Base-by-base conservation (phyloP, 2,888 invertebrate species). In the Zele albiditarsus region DNA sequence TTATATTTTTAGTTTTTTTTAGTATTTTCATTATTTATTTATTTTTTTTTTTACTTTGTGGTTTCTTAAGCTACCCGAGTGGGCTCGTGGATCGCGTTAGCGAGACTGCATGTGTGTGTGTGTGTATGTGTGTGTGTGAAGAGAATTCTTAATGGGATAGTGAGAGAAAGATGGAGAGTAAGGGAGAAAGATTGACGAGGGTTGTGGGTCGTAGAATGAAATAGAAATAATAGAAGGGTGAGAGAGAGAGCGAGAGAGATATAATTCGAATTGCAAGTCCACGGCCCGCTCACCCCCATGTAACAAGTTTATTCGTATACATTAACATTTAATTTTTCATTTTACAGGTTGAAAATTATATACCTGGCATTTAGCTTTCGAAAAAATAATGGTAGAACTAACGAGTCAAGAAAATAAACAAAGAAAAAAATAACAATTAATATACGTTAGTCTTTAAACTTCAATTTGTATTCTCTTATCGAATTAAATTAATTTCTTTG, bases 1-100 rank as follows among this genome's bases (percentile, higher is more conserved):
- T 23, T 57, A 69, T 80, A 77, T 81, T 86, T 86, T 53, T 58
- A 57, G 58, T 67, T 38, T 73, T 66, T 73, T 80, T 73, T 38
- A 12, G 27, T 60, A 71, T 58, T 76, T 31, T 20, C 42, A 6
- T 75, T 63, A 60, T 65, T 69, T n/a, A n/a, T n/a, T 76, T 67
- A 38, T 72, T 73, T 82, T 79, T 77, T 80, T 76, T 81, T 82
- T 79, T 75, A 75, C 79, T 78, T 79, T 79, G 42, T 69, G 62
- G 20, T 62, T 31, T 79, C 76, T 81, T 86, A 87, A 75, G 78
- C 84, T 88, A 87, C 84, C 85, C 84, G 83, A 86, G 81, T 82
- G 82, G 81, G 81, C 82, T 81, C 67, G 80, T 81, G 77, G 38
- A 71, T 78, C 77, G 75, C 76, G 73, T 49, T 2, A 53, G 28